phyloP scores from a whole-genome alignment of 2,113 vertebrate species.

The Gymnogyps californianus region DNA sequence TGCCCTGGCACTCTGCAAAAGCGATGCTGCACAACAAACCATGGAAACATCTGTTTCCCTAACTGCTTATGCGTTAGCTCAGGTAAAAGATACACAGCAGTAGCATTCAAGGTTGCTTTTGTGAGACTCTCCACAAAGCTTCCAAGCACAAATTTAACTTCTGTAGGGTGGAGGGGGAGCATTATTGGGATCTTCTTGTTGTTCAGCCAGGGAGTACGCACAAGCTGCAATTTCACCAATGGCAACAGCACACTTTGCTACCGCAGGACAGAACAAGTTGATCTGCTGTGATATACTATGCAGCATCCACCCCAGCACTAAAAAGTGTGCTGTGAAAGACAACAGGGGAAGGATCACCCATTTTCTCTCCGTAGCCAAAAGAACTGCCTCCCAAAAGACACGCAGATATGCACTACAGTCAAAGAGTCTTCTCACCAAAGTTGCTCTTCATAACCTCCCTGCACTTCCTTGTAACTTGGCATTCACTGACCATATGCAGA shows the following conservation, averaged over 20 bases:
- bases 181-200: not conserved
- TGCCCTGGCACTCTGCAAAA: not conserved
- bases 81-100: not conserved
- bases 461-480: not conserved
- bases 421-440: not conserved
- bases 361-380: not conserved
- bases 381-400: not conserved
- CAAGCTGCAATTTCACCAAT: not conserved
- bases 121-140: not conserved
- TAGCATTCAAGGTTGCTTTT: not conserved
- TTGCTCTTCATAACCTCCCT: not conserved
- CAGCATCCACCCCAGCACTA: not conserved
- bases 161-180: not conserved
- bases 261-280: not conserved
- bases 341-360: not conserved
- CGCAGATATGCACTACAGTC: not conserved
- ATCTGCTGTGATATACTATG: not conserved
- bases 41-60: not conserved
- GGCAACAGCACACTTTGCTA: not conserved
- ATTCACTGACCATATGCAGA: not conserved
- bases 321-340: not conserved
- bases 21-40: rapidly evolving
- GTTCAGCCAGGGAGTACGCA: not conserved
- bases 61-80: not conserved
- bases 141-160: not conserved